Conservation (phyloP, 2,797 vertebrate species). For the Pristis pectinata region DNA sequence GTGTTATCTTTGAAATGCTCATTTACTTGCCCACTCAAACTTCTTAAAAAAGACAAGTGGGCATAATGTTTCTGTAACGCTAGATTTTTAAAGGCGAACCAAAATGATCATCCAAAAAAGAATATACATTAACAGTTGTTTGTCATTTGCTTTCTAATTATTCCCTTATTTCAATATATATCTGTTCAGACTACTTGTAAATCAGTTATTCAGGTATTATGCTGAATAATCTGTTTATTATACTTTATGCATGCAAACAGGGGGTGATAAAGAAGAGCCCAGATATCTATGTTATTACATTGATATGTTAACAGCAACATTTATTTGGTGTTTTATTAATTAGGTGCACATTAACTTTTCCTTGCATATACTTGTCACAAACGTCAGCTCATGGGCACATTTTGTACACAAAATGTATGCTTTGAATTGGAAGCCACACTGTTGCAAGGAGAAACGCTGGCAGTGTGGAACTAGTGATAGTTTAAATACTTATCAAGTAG, state of each 20-base stretch:
- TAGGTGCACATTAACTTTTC: not conserved
- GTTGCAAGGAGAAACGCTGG: not conserved
- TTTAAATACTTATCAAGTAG: not conserved
- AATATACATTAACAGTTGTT: not conserved
- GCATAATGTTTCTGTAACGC: not conserved
- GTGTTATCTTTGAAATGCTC: not conserved
- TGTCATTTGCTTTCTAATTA: not conserved
- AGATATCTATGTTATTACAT: not conserved
- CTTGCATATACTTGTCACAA: not conserved
- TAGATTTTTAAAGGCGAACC: not conserved
- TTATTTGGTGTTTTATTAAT: not conserved
- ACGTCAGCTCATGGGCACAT: not conserved
- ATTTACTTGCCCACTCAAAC: not conserved
- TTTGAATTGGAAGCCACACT: not conserved
- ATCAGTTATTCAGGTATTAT: not conserved
- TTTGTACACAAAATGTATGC: not conserved
- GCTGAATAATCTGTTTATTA: not conserved
- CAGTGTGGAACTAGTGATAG: not conserved
- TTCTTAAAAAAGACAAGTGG: not conserved
- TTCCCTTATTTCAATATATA: not conserved
- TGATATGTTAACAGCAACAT: not conserved
- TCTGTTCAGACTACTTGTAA: not conserved
- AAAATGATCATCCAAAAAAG: not conserved
- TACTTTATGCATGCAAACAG: not conserved
- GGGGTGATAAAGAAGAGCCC: not conserved